Conservation (phyloP, 1,140 invertebrate genomes). For the Euura saliciscinereae region DNA sequence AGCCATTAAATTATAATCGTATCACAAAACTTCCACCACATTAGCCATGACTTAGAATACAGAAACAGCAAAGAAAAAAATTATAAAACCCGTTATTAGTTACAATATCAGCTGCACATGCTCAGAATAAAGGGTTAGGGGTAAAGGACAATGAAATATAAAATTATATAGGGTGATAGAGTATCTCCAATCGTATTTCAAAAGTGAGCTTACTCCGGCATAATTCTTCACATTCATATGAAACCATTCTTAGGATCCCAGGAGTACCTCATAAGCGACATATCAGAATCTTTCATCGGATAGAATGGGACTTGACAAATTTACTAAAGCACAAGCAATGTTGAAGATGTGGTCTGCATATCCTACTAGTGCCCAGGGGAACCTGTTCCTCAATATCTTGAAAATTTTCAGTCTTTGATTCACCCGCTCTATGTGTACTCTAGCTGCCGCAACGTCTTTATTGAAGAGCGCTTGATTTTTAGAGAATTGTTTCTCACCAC, state of each 20-base stretch:
- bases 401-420: conserved; percentile 25
- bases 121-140: neutral
- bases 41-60: too few species aligned
- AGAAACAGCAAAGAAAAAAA: too few species aligned
- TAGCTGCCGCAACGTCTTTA: conserved; percentile 21
- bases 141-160: neutral
- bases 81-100: too few species aligned
- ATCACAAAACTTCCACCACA: too few species aligned
- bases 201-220: neutral
- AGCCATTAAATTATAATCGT: neutral
- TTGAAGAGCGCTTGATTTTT: conserved; percentile 17
- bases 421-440: conserved; percentile 26
- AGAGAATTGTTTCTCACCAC: conserved; percentile 18
- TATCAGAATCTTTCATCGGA: conserved; percentile 26
- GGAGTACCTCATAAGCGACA: neutral
- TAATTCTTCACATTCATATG: neutral
- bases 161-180: conserved; percentile 4
- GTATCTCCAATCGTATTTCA: neutral
- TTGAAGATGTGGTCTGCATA: conserved; percentile 26
- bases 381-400: conserved; percentile 20
- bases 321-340: conserved; percentile 26
- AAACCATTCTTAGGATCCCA: neutral
- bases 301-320: conserved; percentile 27
- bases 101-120: too few species aligned
- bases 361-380: conserved; percentile 20